Conservation (phyloP, 2,888 invertebrate species). For the Ypsolopha scabrella region DNA sequence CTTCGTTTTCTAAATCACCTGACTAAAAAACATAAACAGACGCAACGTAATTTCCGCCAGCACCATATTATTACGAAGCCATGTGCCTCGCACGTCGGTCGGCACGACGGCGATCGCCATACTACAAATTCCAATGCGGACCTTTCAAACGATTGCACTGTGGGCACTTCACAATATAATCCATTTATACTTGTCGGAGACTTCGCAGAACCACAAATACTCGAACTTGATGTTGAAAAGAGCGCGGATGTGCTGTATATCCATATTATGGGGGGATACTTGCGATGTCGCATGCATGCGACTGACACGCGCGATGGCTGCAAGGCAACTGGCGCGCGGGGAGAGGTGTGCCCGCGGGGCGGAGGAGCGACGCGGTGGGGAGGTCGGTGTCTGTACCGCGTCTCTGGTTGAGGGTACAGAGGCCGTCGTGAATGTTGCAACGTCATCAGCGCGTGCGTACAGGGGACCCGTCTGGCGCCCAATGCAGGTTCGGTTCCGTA, state of each 20-base stretch:
- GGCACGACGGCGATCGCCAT: constrained; percentile 53
- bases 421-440: constrained; percentile 54
- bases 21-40: no score
- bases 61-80: constrained; percentile 58
- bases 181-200: constrained; percentile 65
- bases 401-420: constrained; percentile 26
- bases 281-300: constrained; percentile 62
- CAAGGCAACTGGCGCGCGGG: constrained; percentile 51
- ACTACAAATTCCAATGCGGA: constrained; percentile 65
- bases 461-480: constrained; percentile 22
- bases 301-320: constrained; percentile 64
- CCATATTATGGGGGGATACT: constrained; percentile 57
- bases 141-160: constrained; percentile 43
- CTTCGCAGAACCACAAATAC: constrained; percentile 65
- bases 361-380: constrained; percentile 17
- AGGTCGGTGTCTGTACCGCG: constrained; percentile 44
- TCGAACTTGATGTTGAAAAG: constrained; percentile 61
- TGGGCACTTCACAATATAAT: constrained; percentile 66
- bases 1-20: no score
- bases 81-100: constrained; percentile 68
- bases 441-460: constrained; percentile 58
- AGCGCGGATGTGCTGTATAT: constrained; percentile 63
- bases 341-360: constrained; percentile 21
- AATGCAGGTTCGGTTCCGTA: constrained; percentile 20
- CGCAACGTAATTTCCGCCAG: constrained; percentile 43